Evolutionary conservation across 2,113 vertebrate genomes (phyloP).

Genomic region (Psophia crepitans): DNA sequence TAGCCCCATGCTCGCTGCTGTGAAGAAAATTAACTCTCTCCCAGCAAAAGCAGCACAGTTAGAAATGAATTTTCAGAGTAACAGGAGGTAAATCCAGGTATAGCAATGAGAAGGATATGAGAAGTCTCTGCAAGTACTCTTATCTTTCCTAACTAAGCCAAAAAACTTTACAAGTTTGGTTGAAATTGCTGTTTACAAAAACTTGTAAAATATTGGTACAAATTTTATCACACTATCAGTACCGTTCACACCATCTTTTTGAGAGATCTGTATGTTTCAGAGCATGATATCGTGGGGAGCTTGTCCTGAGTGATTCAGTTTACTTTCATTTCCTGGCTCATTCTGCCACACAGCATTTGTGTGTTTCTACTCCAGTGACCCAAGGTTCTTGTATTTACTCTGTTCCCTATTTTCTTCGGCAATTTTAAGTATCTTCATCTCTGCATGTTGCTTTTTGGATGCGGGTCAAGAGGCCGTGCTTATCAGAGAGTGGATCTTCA

Average conservation of each 20-base stretch:
- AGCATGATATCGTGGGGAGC: background rate
- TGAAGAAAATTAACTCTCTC: no score
- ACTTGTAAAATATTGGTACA: fast-evolving
- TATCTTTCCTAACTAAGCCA: background rate
- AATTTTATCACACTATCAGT: background rate
- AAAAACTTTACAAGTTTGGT: background rate
- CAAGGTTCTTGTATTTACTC: background rate
- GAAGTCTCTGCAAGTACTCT: background rate
- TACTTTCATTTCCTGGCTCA: background rate
- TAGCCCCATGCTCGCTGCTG: no score
- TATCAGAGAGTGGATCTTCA: background rate
- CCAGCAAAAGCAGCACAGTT: background rate
- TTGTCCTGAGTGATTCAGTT: background rate
- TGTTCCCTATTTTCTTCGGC: background rate
- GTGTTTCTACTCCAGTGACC: background rate
- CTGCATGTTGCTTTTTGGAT: background rate
- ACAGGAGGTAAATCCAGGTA: background rate
- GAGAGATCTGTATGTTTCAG: background rate
- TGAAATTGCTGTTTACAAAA: background rate
- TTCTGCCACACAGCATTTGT: background rate
- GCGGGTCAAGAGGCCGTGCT: background rate
- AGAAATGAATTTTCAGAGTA: background rate
- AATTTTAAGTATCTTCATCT: background rate
- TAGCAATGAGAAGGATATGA: background rate
- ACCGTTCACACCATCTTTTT: background rate